Percentiles rank a stretch among this genome's conserved stretches.
These are phyloP conservation scores for Ooceraea biroi DNA, from an alignment of 1,140 invertebrate genomes.

Conservation along the genomic window DNA sequence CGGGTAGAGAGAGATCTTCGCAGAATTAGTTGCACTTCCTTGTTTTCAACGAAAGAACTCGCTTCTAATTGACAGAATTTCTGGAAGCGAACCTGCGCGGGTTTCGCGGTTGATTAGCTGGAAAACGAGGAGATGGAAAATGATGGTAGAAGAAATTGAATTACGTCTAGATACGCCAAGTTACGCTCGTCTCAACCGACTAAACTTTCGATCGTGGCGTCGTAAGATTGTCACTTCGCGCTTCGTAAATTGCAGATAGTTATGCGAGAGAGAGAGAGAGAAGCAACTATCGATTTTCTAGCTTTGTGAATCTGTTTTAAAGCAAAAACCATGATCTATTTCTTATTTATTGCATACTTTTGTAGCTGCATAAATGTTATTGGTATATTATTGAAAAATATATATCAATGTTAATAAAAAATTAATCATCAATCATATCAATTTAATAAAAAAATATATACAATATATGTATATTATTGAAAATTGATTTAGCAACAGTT, in stretches of 20 bases:
- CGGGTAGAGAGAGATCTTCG: slow-evolving; percentile 24
- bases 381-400: too few relatives aligned
- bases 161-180: slow-evolving; percentile 8
- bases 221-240: slow-evolving; percentile 24
- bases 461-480: too few relatives aligned
- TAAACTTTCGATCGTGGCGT: slow-evolving; percentile 37
- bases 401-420: too few relatives aligned
- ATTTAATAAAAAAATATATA: too few relatives aligned
- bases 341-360: not conserved
- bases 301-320: not conserved
- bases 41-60: slow-evolving; percentile 43
- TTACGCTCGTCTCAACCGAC: not conserved
- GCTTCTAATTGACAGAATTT: slow-evolving; percentile 52
- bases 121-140: slow-evolving; percentile 49
- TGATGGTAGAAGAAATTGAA: slow-evolving; percentile 47
- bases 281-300: slow-evolving; percentile 1
- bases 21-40: slow-evolving; percentile 40
- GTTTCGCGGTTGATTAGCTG: slow-evolving; percentile 35
- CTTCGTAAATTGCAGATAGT: slow-evolving; percentile 22
- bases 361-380: not conserved
- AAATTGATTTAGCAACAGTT: not conserved
- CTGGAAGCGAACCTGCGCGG: not conserved
- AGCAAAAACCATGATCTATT: not conserved
- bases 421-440: too few relatives aligned
- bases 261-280: not conserved